Evolutionary conservation across 2,888 invertebrate genomes (phyloP).

Genomic region (Yponomeuta cagnagella): DNA sequence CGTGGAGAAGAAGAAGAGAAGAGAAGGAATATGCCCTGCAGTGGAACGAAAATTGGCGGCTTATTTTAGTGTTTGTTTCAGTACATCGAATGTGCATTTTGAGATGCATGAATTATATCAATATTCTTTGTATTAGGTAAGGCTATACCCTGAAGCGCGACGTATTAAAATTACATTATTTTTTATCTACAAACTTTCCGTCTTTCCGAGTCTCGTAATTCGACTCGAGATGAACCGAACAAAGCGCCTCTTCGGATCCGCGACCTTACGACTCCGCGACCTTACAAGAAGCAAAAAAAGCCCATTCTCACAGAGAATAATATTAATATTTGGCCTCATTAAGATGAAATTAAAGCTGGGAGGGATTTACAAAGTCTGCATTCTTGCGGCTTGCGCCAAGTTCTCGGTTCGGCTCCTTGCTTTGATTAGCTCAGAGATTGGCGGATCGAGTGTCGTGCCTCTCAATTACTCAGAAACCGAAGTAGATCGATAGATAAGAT

Average conservation of each 20-base stretch:
- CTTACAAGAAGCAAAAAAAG: background rate
- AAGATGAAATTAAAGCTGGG: background rate
- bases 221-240: background rate
- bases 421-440: background rate
- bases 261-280: background rate
- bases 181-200: no score
- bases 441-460: background rate
- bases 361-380: background rate
- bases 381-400: background rate
- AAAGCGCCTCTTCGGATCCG: background rate
- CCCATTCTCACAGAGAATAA: background rate
- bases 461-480: background rate
- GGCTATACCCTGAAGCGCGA: no score
- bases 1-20: no score
- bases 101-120: no score
- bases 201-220: no score
- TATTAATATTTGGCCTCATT: background rate
- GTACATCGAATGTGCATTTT: no score
- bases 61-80: no score
- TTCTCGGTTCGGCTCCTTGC: background rate
- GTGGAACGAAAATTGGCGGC: no score
- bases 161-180: no score
- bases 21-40: no score
- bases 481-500: background rate
- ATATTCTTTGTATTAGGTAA: no score